phyloP scores from a whole-genome alignment of 2,797 vertebrate species.

The Bovichtus variegatus region DNA sequence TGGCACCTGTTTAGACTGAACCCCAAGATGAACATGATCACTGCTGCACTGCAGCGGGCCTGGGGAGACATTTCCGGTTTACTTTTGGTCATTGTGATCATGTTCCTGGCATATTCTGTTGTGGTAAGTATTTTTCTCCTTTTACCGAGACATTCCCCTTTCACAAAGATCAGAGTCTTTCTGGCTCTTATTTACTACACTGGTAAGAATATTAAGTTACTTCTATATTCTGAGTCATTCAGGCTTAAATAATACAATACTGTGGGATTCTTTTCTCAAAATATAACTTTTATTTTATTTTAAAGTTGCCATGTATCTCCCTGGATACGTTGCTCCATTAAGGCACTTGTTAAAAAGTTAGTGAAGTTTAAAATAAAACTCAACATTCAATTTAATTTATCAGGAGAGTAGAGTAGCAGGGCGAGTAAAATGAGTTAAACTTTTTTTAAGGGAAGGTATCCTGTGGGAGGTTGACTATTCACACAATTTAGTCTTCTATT shows the following conservation, averaged over 20 bases:
- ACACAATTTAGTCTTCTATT: not conserved
- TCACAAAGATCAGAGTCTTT: not conserved
- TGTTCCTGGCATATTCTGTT: slow-evolving; percentile 90
- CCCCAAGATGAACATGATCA: slow-evolving; percentile 92
- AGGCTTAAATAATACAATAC: not conserved
- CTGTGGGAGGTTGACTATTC: not conserved
- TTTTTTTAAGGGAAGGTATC: not conserved
- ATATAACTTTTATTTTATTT: not conserved
- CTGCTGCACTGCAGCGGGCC: slow-evolving; percentile 87
- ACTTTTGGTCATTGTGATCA: slow-evolving; percentile 86
- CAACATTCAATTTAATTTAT: not conserved
- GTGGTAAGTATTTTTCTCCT: slow-evolving; percentile 81
- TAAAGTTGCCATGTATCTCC: not conserved
- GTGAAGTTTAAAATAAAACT: not conserved
- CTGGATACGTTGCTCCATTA: not conserved
- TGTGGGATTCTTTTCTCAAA: not conserved
- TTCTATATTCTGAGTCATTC: not conserved
- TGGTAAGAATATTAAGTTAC: not conserved
- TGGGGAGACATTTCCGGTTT: slow-evolving; percentile 92
- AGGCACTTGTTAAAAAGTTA: not conserved
- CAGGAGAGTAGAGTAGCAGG: not conserved
- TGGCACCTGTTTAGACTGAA: slow-evolving; percentile 95
- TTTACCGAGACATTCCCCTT: not conserved
- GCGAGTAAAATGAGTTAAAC: not conserved
- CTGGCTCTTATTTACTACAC: not conserved